phyloP scores from a whole-genome alignment of 2,113 vertebrate genomes.

The Oophaga pumilio region DNA sequence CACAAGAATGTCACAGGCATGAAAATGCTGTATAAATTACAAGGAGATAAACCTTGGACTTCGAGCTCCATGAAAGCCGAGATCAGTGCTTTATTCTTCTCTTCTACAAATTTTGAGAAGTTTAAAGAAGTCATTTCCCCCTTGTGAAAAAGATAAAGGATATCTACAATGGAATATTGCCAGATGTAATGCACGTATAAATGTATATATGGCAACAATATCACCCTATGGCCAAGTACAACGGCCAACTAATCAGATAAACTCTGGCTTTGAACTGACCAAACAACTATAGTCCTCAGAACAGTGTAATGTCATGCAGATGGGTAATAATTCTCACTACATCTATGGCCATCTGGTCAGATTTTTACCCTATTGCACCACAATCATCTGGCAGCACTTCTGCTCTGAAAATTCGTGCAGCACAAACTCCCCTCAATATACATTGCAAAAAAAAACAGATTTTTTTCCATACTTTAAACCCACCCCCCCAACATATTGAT shows the following conservation, averaged over 20 bases:
- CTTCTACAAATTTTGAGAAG: background rate
- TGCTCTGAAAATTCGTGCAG: no score
- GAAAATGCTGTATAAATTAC: constrained; percentile 63
- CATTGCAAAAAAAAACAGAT: background rate
- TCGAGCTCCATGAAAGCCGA: constrained; percentile 16
- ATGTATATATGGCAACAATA: background rate
- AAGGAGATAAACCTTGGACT: constrained; percentile 54
- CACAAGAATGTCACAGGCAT: constrained; percentile 64
- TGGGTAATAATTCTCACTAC: no score
- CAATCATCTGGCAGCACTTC: no score
- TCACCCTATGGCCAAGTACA: background rate
- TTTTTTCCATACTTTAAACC: no score
- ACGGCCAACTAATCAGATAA: background rate
- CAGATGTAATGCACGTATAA: background rate
- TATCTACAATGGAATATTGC: background rate
- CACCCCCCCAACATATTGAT: no score
- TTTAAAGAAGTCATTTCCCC: background rate
- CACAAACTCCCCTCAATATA: background rate
- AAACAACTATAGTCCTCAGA: background rate
- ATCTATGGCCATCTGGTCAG: no score
- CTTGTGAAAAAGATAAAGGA: background rate
- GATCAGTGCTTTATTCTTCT: background rate
- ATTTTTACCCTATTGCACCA: no score
- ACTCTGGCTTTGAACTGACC: background rate
- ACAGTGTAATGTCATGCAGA: background rate